Conservation (phyloP, 2,797 vertebrate genomes). For the Aulostomus chinensis region DNA sequence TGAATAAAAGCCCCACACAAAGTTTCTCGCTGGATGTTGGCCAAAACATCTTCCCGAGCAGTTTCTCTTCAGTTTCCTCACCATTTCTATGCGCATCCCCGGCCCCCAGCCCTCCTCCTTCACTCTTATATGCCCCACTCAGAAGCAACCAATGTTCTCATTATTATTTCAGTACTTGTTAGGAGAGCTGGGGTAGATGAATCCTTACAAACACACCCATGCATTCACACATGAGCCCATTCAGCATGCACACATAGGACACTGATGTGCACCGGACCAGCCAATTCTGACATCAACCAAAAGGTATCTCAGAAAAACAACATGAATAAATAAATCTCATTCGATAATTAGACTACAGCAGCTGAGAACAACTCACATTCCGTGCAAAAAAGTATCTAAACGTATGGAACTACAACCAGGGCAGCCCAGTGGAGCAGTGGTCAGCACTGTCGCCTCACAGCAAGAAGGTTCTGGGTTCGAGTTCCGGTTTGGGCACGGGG, state of each 20-base stretch:
- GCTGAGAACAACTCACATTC: constrained; percentile 1
- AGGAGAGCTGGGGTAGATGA: constrained; percentile 65
- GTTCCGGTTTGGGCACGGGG: too few species aligned
- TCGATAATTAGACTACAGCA: constrained; percentile 32
- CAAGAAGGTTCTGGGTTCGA: too few species aligned
- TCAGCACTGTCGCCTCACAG: too few species aligned
- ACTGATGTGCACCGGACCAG: constrained; percentile 37
- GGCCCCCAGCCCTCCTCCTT: not conserved
- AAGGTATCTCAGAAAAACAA: constrained; percentile 32
- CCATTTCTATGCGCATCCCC: not conserved
- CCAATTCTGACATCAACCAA: constrained; percentile 24
- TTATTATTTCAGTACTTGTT: constrained; percentile 75
- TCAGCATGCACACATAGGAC: constrained; percentile 41
- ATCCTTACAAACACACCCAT: constrained; percentile 67
- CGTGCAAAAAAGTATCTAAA: constrained; percentile 1
- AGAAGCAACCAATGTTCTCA: constrained; percentile 68
- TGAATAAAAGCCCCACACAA: too few species aligned
- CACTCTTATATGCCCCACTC: constrained; percentile 34
- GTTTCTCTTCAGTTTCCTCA: constrained; percentile 24
- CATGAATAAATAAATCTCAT: constrained; percentile 49
- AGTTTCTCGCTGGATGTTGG: too few species aligned
- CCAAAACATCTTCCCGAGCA: constrained; percentile 7
- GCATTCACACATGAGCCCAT: constrained; percentile 61
- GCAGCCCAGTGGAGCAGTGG: not conserved
- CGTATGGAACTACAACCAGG: not conserved